Conservation (phyloP, 2,888 invertebrate species). For the Homarus gammarus region DNA sequence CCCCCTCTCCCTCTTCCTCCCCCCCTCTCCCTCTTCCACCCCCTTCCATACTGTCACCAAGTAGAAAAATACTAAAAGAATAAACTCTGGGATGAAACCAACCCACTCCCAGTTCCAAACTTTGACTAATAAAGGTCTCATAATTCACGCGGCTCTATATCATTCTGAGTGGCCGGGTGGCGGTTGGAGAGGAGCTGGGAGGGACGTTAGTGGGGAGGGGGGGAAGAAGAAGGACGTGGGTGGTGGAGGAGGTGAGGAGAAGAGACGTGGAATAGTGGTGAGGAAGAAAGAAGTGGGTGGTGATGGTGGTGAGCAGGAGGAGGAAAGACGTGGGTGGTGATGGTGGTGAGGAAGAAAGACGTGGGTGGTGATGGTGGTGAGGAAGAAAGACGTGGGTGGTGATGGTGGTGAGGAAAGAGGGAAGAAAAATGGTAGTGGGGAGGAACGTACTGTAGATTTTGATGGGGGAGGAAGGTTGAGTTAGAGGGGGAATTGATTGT, state of each 20-base stretch:
- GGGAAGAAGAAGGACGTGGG: not conserved
- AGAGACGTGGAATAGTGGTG: not conserved
- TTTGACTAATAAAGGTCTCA: constrained; percentile 61
- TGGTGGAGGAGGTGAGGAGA: constrained; percentile 6
- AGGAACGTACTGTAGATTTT: not conserved
- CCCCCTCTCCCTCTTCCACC: not conserved
- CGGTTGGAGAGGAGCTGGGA: not conserved
- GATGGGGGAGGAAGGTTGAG: not conserved
- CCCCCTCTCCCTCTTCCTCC: not conserved
- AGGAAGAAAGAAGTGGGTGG: not conserved
- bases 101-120: constrained; percentile 50
- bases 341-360: not conserved
- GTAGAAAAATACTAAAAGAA: constrained; percentile 40
- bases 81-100: constrained; percentile 39
- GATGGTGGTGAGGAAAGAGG: too few species aligned
- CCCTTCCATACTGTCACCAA: constrained; percentile 16
- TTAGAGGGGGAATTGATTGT: too few species aligned
- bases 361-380: not conserved
- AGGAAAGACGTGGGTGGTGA: constrained; percentile 3
- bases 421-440: not conserved
- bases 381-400: not conserved
- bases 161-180: constrained; percentile 13
- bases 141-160: constrained; percentile 48
- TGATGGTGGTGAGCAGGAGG: too few species aligned
- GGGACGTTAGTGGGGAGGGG: not conserved